phyloP scores from a whole-genome alignment of 2,797 vertebrate species.

The Alfaro cultratus region DNA sequence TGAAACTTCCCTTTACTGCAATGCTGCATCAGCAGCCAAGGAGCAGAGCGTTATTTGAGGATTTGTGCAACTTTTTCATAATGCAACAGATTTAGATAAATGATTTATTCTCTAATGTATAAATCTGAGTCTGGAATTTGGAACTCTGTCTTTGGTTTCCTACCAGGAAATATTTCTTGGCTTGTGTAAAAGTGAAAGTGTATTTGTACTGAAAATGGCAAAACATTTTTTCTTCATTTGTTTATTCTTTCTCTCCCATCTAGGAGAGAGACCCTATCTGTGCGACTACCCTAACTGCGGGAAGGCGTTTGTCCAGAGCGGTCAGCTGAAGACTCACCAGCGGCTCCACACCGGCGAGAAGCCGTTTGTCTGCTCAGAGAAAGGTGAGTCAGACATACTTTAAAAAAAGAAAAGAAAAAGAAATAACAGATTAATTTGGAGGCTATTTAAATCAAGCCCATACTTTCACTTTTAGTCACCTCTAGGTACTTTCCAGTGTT shows the following conservation, averaged over 20 bases:
- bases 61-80: not conserved
- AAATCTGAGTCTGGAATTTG: not conserved
- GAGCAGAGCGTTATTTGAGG: not conserved
- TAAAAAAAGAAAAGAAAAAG: not conserved
- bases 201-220: not conserved
- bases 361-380: constrained; percentile 97
- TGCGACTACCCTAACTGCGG: constrained; percentile 98
- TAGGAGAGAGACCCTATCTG: constrained; percentile 96
- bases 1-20: not conserved
- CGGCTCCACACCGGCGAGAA: constrained; percentile 98
- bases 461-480: not conserved
- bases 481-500: constrained; percentile 45
- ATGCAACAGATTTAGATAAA: not conserved
- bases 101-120: not conserved
- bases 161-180: not conserved
- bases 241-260: not conserved
- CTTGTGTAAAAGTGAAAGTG: not conserved
- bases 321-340: constrained; percentile 99
- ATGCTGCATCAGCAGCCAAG: not conserved
- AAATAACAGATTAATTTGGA: not conserved
- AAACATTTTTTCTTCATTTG: too few relatives aligned
- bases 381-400: constrained; percentile 79
- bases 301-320: constrained; percentile 98
- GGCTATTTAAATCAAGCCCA: not conserved
- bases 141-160: not conserved